These are phyloP conservation scores for Sitobion miscanthi DNA, from an alignment of 1,140 invertebrate species.

Conservation along the genomic window DNA sequence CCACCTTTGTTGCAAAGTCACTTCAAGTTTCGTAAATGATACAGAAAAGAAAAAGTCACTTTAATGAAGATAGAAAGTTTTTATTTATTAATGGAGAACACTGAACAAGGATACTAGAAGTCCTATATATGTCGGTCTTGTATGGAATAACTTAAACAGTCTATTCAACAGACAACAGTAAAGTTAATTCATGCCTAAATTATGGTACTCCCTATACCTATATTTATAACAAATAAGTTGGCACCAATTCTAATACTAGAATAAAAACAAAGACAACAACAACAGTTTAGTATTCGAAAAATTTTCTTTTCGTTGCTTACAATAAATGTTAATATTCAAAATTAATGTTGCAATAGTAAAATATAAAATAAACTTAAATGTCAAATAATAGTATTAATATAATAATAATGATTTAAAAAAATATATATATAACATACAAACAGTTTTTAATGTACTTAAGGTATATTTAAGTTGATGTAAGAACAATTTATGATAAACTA, in stretches of 20 bases:
- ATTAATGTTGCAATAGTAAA: neutral
- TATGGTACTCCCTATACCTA: neutral
- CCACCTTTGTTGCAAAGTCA: neutral
- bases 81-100: neutral
- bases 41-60: neutral
- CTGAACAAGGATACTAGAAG: neutral
- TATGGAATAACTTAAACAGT: neutral
- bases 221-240: neutral
- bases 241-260: neutral
- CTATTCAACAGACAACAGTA: neutral
- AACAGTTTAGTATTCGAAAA: neutral
- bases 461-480: no score
- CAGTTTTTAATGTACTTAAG: no score
- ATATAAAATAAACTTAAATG: neutral
- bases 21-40: neutral
- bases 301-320: neutral
- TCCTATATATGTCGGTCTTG: neutral
- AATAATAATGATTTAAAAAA: neutral
- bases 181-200: neutral
- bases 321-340: neutral
- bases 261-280: neutral
- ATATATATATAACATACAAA: no score
- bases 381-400: neutral
- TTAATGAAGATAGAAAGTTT: neutral
- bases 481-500: no score